These are phyloP conservation scores for Aricia agestis DNA, from an alignment of 1,140 invertebrate genomes.

Conservation along the genomic window DNA sequence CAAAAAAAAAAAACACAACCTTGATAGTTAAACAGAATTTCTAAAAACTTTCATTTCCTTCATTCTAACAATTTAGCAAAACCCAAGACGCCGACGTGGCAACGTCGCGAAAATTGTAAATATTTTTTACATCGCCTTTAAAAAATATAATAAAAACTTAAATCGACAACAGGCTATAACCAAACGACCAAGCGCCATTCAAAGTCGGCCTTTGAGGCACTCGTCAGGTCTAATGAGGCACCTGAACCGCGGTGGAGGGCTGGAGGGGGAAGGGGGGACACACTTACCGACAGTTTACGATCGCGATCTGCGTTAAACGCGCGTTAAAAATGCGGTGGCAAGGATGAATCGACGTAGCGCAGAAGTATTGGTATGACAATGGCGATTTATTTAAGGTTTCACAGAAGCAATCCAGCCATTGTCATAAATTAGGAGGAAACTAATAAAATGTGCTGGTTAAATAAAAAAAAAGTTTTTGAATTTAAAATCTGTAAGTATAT, in stretches of 20 bases:
- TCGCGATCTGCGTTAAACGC: constrained; percentile 51
- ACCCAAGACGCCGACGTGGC: not conserved
- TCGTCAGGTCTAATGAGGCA: constrained; percentile 49
- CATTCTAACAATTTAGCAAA: not conserved
- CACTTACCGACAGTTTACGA: constrained; percentile 51
- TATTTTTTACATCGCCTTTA: constrained; percentile 31
- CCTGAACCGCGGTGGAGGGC: constrained; percentile 36
- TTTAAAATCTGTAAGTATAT: no score
- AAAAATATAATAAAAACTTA: constrained; percentile 10
- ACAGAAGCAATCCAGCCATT: no score
- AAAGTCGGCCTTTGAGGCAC: constrained; percentile 37
- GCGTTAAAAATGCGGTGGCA: constrained; percentile 45
- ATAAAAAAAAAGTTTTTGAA: no score
- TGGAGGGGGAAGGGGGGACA: constrained; percentile 30
- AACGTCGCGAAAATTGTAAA: constrained; percentile 30
- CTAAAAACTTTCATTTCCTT: not conserved
- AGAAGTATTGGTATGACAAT: not conserved
- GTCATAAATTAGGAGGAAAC: no score
- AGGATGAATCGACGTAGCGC: constrained; percentile 27
- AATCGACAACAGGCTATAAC: constrained; percentile 26
- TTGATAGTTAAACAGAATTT: no score
- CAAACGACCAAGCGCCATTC: constrained; percentile 29
- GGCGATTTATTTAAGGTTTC: not conserved
- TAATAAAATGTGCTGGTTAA: no score
- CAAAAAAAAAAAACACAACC: no score